Conservation (phyloP, 2,113 vertebrate genomes). For the Meriones unguiculatus region DNA sequence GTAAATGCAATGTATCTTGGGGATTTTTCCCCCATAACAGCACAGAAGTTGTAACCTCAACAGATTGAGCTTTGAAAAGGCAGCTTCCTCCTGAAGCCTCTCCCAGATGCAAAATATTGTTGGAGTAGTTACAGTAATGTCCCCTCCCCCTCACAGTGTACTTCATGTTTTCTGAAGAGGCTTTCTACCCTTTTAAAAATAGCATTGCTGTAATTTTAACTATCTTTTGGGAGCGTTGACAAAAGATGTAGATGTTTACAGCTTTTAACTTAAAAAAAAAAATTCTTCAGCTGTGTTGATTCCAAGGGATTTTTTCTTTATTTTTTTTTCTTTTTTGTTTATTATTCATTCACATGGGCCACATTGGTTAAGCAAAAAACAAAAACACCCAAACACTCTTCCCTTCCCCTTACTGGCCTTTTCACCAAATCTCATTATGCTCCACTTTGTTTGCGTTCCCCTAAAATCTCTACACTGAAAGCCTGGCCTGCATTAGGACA, state of each 20-base stretch:
- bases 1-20: neutral
- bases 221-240: slow-evolving; percentile 52
- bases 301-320: neutral
- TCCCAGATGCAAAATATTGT: slow-evolving; percentile 66
- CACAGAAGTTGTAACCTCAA: neutral
- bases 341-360: neutral
- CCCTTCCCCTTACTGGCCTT: neutral
- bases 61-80: neutral
- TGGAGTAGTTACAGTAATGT: neutral
- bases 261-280: slow-evolving; percentile 53
- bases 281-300: slow-evolving; percentile 45
- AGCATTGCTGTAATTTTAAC: slow-evolving; percentile 39
- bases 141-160: neutral
- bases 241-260: slow-evolving; percentile 63
- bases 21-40: neutral
- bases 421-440: slow-evolving; percentile 41
- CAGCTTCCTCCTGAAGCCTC: slow-evolving; percentile 29
- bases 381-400: neutral
- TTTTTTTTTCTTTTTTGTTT: neutral
- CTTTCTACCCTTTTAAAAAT: slow-evolving; percentile 63
- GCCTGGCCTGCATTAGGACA: neutral
- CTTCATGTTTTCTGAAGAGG: neutral
- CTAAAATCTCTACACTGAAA: neutral
- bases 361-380: slow-evolving; percentile 40
- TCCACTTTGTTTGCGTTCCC: neutral